A percentile compares a stretch with the other conserved stretches of the same genome.
phyloP scores from a whole-genome alignment of 2,888 invertebrate species.

The Drosophila barbarae region DNA sequence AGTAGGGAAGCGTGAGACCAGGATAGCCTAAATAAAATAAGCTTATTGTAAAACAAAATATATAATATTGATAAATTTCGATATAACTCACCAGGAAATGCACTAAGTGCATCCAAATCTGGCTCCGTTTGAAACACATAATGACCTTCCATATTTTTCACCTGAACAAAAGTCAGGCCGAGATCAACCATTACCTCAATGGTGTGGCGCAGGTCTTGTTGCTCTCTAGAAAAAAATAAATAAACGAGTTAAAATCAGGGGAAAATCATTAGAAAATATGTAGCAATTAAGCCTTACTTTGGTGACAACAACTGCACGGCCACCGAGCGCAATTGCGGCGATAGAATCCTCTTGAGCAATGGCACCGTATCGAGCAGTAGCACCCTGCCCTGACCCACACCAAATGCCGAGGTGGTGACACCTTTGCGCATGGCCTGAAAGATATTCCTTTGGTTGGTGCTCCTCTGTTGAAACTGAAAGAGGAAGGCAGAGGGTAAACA shows the following conservation, averaged over 20 bases:
- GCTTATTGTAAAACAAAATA: neutral
- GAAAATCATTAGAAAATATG: neutral
- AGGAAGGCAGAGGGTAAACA: slow-evolving; percentile 41
- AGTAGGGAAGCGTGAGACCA: slow-evolving; percentile 82
- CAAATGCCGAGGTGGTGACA: slow-evolving; percentile 80
- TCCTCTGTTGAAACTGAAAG: slow-evolving; percentile 82
- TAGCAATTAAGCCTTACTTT: slow-evolving; percentile 65
- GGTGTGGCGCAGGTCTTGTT: slow-evolving; percentile 83
- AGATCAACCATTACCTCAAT: slow-evolving; percentile 93
- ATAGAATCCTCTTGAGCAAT: slow-evolving; percentile 85
- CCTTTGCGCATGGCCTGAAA: slow-evolving; percentile 83
- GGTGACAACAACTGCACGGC: slow-evolving; percentile 77
- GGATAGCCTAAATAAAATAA: slow-evolving; percentile 31
- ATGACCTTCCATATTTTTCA: slow-evolving; percentile 87
- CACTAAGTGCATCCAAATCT: slow-evolving; percentile 84
- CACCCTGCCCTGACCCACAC: slow-evolving; percentile 78
- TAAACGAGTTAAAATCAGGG: neutral
- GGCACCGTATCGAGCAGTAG: slow-evolving; percentile 87
- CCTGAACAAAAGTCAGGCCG: slow-evolving; percentile 91
- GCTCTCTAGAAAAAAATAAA: slow-evolving; percentile 70
- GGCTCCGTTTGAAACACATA: slow-evolving; percentile 88
- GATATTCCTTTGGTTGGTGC: slow-evolving; percentile 81
- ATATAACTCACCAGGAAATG: slow-evolving; percentile 72
- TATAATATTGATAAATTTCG: neutral
- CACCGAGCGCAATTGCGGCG: slow-evolving; percentile 88